Base-by-base conservation (phyloP, 1,140 invertebrate genomes). In the Drosophila sturtevanti region DNA sequence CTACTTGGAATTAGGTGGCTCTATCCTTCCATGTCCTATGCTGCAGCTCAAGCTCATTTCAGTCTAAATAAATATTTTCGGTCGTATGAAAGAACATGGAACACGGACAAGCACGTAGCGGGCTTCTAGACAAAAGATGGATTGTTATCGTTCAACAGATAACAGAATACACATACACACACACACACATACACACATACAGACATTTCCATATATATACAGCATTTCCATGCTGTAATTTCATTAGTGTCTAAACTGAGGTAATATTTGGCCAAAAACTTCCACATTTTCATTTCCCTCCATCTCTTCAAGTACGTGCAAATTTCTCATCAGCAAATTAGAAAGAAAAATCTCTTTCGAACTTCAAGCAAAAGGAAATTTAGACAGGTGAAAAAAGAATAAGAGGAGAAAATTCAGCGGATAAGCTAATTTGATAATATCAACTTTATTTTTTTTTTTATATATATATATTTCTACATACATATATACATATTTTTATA, bases 81-180 rank as follows among this genome's bases (percentile, higher is more conserved):
- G 34, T 9, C 21, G 61, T 37, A 63, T 31, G n/a, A 63, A 31
- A 58, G 55, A 76, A 31, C 48, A 55, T 22, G 55, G 58, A 63
- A 59, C 63, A 75, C 70, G 51, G 51, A 64, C 65, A 75, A 72
- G 51, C 71, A 89, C 68, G 79, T 82, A 63, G 55, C 41, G 16
- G 41, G 41, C 56, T 66, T 78, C 68, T 69, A 89, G 84, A 84
- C 79, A 87, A 87, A 84, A 87, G 84, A 87, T 87, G 80, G 84
- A 87, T 87, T 87, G 84, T 87, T 89, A 87, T 89, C 84, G 85
- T 70, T 89, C 79, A 89, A 89, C 41, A 48, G 85, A 87, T 87
- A 89, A 89, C 63, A 68, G 65, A 66, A 55, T 21, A 35, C 35
- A 38, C 44, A 66, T 35, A 55, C 16, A 55, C 24, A 62, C 16